Base-by-base conservation (phyloP, 53 echinoderm and acorn worm species). In the Holothuria leucospilota region DNA sequence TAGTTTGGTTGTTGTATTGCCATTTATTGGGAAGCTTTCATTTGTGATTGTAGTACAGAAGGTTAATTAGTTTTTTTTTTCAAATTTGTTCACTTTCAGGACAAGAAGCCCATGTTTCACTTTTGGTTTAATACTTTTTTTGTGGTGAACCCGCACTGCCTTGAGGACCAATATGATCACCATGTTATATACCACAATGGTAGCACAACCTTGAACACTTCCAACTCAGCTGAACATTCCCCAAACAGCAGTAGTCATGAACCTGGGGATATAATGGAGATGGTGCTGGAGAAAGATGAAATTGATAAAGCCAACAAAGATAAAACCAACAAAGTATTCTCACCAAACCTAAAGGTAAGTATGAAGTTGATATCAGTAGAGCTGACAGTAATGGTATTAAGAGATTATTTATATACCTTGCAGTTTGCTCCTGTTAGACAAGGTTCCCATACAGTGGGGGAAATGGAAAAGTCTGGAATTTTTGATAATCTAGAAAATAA, bases 71-170 rank as follows among this genome's bases (percentile, higher is more conserved):
- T 15, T 56, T 77, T 21, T 15, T 56, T 77, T 21, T 13, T n/a
- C 20, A 14, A 5, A 5, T 59, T 56, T 77, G 6, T 29, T 67
- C 18, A 8, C 15, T 30, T 34, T 11, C 12, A 80, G 80, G 80
- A 80, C 61, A 95, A 98, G 88, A 89, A 90, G 46, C 82, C 68
- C 10, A 88, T 98, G 95, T 98, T 98, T 71, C 98, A 98, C 82
- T 95, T 98, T 82, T 98, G 98, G 98, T 98, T 95, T 73, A 98
- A 98, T 82, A 98, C 98, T 16, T 98, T 93, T 81, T 98, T 98
- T 71, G 91, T 98, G 29, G 91, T 94, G 28, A 86, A 96, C 68
- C 89, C 94, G 5, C 86, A 91, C 80, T 74, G 82, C 16, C 72
- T 84, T 30, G 77, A 89, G 86, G 87, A 77, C 62, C 83, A 83